Percentiles rank a stretch among this genome's conserved stretches.
Evolutionary conservation across 2,113 vertebrate genomes (phyloP).

Genomic region (Amphilophus citrinellus): DNA sequence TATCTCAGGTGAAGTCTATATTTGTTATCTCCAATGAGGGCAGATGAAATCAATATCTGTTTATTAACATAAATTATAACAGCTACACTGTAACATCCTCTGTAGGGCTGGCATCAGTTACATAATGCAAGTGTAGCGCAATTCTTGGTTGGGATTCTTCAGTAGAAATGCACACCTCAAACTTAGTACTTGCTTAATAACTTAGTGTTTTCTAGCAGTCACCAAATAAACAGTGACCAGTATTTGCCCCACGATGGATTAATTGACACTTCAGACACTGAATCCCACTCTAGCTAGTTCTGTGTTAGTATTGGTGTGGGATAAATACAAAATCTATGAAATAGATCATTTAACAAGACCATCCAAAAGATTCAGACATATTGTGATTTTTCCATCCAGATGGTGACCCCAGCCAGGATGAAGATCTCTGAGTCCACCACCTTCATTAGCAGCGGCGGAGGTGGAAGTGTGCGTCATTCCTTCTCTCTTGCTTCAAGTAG

Average conservation of each 20-base stretch:
- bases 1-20: neutral
- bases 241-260: neutral
- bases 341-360: too few relatives aligned
- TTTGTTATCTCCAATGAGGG: neutral
- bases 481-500: constrained; percentile 65
- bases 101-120: too few relatives aligned
- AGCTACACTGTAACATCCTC: too few relatives aligned
- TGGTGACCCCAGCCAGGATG: constrained; percentile 77
- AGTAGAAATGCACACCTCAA: neutral
- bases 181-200: neutral
- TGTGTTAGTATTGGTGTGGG: neutral
- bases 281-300: neutral
- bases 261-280: neutral
- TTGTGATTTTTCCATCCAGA: constrained; percentile 69
- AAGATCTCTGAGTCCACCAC: constrained; percentile 89
- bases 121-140: neutral
- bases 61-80: neutral
- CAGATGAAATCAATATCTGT: neutral
- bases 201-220: too few relatives aligned
- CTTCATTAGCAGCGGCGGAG: constrained; percentile 74
- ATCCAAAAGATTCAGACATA: neutral
- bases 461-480: constrained; percentile 50
- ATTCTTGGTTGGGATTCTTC: neutral
- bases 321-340: neutral
- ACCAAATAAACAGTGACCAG: neutral